These are phyloP conservation scores for Empidonax traillii DNA, from an alignment of 2,113 vertebrate species.

Conservation along the genomic window DNA sequence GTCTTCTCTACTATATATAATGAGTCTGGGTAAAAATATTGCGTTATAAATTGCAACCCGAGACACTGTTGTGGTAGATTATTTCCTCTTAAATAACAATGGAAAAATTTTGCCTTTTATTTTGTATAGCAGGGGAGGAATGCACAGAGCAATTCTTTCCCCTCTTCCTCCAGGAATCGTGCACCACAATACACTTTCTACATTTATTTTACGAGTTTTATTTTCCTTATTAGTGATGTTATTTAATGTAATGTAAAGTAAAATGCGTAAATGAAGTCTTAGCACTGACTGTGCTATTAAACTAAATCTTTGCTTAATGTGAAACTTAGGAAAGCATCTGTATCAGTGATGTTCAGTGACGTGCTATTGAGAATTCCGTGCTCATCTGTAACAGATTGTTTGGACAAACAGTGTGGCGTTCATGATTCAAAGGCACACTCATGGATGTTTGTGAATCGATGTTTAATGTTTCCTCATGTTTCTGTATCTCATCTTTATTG, in stretches of 20 bases:
- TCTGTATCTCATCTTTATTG: neutral
- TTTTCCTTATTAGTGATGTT: neutral
- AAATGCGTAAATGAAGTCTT: neutral
- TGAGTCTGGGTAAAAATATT: neutral
- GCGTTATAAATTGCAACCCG: neutral
- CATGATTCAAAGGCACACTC: fast-evolving
- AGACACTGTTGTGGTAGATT: neutral
- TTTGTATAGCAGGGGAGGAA: neutral
- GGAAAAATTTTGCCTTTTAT: neutral
- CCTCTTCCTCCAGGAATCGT: neutral
- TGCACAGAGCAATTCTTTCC: neutral
- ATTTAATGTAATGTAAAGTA: neutral
- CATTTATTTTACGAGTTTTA: neutral
- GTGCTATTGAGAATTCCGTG: neutral
- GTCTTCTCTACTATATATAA: neutral
- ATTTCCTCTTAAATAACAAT: constrained; percentile 5
- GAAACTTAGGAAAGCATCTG: neutral
- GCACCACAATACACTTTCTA: neutral
- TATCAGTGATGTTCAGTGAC: neutral
- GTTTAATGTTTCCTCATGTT: neutral
- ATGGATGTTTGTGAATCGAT: neutral
- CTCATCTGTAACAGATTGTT: neutral
- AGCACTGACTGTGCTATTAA: neutral
- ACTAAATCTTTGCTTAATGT: neutral
- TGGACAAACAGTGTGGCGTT: neutral